Evolutionary conservation across 2,797 vertebrate genomes (phyloP).

Genomic region (Mormyrops boulengeri): DNA sequence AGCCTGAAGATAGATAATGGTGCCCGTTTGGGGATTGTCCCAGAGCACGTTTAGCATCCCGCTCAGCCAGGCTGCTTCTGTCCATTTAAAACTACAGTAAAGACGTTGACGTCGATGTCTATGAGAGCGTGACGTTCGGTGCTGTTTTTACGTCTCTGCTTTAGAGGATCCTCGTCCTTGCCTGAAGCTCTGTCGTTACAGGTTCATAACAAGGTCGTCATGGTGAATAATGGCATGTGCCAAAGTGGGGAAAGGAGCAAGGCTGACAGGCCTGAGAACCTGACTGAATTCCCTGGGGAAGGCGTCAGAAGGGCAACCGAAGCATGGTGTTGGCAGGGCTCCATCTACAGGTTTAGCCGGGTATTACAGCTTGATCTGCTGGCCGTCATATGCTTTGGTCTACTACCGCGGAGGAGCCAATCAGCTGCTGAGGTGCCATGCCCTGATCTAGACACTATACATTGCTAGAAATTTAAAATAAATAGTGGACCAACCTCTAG

Average conservation of each 20-base stretch:
- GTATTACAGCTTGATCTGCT: neutral
- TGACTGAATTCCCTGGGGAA: slow-evolving; percentile 3
- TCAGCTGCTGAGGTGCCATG: neutral
- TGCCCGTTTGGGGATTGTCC: neutral
- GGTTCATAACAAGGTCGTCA: neutral
- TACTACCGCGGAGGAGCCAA: neutral
- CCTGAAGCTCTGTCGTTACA: neutral
- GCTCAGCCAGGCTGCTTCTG: neutral
- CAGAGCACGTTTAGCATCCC: neutral
- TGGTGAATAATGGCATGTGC: slow-evolving; percentile 6
- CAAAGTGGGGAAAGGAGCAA: neutral
- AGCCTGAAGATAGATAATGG: neutral
- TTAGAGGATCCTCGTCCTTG: neutral
- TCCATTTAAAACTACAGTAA: neutral
- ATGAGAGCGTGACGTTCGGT: neutral
- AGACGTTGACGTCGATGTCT: neutral
- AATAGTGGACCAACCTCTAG: neutral
- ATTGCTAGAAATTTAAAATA: neutral
- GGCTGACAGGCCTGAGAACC: neutral
- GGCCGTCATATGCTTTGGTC: neutral
- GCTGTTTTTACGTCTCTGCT: neutral
- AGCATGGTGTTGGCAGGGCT: slow-evolving; percentile 8
- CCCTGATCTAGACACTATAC: neutral
- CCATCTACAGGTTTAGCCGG: slow-evolving; percentile 23
- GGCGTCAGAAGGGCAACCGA: neutral